Evolutionary conservation across 2,888 invertebrate genomes (phyloP), one percentile per base, ranked within the genome.

Genomic region (Fragum sueziense): DNA sequence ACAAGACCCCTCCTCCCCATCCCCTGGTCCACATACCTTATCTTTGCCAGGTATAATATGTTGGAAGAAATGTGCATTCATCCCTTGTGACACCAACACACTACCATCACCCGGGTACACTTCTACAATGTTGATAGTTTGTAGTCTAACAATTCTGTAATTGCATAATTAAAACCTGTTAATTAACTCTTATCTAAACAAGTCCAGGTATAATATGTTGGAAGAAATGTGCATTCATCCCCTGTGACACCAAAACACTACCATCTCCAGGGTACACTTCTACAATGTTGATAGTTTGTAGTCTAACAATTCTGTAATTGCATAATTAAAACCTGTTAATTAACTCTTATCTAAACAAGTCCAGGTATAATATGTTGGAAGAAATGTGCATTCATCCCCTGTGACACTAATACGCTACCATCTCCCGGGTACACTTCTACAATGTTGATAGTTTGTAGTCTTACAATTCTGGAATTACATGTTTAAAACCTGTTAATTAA

Each of bases 201-300:
- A 79, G 81, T 11, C 79, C 80, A n/a, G 86, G 85, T 52, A 90
- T 82, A 70, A 88, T 82, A 76, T 92, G 91, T n/a, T 84, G 85
- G 79, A 90, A 92, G 86, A 87, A 92, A 67, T 89, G 89, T 6
- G 88, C 92, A 11, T 88, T 79, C 41, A 89, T 74, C 4, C 90
- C 90, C 62, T 90, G 89, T 1, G 92, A 92, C 17, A 90, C 70
- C 52, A 92, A 79, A 0, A 92, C 88, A 75, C 87, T 89, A 29
- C 91, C 91, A 85, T 92, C 92, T 3, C 92, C 92, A 7, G 92
- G 92, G 72, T 89, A 90, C 0, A 92, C 87, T 75, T 92, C 92
- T 9, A 92, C 74, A 17, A 85, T 76, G 51, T 86, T 89, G 62
- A 89, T 85, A 17, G 83, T 80, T 17, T 37, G 37, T 69, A 86